Evolutionary conservation across 2,888 invertebrate genomes (phyloP), one percentile per base, ranked within the genome.

Genomic region (Eupithecia dodoneata): DNA sequence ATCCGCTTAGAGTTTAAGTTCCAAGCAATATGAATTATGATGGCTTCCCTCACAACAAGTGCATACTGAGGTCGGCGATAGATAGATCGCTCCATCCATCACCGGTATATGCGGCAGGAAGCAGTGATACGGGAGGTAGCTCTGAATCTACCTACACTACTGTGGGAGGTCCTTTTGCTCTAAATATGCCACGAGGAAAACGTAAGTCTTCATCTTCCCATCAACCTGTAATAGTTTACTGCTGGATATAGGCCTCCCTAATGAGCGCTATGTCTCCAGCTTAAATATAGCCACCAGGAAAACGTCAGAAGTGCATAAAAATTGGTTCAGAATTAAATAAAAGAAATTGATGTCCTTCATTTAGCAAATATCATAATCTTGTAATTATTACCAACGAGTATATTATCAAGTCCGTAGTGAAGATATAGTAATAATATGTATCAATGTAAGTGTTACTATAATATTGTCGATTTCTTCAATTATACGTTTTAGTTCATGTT

Each of bases 31-130:
- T 93, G 93, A 94, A 94, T 94, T 93, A 94, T 93, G 93, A 93
- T 92, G 91, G 92, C 90, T 91, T 92, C 91, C 92, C 89, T 89
- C 90, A 93, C 93, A 94, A 93, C 94, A 93, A 93, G 93, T 93
- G 93, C 93, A 93, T 93, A 93, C 93, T 93, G 92, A 88, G 90
- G 87, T 88, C 87, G 88, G 88, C 87, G 74, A 83, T 55, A 85
- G 90, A 65, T 52, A 71, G 67, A 71, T 63, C 76, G 73, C 74
- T 90, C 91, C 90, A 87, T 84, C 82, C 87, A 92, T 93, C 91
- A 88, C 90, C 90, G 45, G 45, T n/a, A n/a, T n/a, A n/a, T 42
- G 67, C 4, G n/a, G 44, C 42, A 42, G 67, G 44, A 69, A 45
- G 45, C 67, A 44, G 42, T n/a, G 67, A 45, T 69, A 67, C 3